These are phyloP conservation scores for Chironomus striatipennis DNA, from an alignment of 1,140 invertebrate genomes.

Conservation along the genomic window DNA sequence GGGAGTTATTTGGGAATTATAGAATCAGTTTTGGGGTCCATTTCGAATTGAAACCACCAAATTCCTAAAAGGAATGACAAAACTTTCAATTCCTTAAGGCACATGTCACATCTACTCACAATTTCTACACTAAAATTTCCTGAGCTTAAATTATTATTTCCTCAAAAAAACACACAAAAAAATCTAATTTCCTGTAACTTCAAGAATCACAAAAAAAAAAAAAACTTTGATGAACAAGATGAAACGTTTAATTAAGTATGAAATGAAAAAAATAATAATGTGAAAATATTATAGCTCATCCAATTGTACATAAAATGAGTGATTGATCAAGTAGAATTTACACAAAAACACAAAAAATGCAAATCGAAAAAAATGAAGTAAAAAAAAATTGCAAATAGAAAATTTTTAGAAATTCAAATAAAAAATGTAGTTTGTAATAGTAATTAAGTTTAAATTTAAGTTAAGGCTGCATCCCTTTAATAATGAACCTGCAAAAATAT, in stretches of 20 bases:
- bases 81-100: too few relatives aligned
- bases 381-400: too few relatives aligned
- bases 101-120: too few relatives aligned
- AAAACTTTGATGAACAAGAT: not conserved
- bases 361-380: not conserved
- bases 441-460: not conserved
- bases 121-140: not conserved
- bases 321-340: conserved; percentile 14
- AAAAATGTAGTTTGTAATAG: not conserved
- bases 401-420: too few relatives aligned
- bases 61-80: too few relatives aligned
- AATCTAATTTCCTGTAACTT: not conserved
- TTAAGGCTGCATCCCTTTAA: not conserved
- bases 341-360: not conserved
- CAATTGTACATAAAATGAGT: conserved; percentile 8
- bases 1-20: too few relatives aligned
- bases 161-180: not conserved
- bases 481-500: not conserved
- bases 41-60: not conserved
- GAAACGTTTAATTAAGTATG: not conserved
- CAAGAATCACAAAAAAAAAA: not conserved
- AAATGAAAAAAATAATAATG: not conserved
- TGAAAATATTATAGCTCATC: conserved; percentile 13
- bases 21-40: too few relatives aligned
- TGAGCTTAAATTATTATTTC: not conserved